Evolutionary conservation across 2,888 invertebrate species (phyloP).

Genomic region (Glyphotaelius pellucidus): DNA sequence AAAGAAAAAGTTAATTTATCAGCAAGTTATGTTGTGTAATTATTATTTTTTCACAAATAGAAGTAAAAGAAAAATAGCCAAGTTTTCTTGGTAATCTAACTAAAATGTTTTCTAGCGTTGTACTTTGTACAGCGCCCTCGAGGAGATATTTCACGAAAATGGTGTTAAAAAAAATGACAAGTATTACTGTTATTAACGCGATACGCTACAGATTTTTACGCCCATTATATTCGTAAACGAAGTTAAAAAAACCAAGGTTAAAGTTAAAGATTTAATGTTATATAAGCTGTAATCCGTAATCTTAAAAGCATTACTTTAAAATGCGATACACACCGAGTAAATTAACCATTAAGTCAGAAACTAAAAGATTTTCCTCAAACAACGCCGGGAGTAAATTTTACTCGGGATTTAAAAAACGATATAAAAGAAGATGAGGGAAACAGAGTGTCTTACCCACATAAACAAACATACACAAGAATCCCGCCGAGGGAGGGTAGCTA

Average conservation of each 20-base stretch:
- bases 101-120: background rate
- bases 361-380: background rate
- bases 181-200: background rate
- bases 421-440: background rate
- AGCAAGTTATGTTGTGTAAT: too few species aligned
- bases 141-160: background rate
- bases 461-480: background rate
- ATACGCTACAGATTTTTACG: background rate
- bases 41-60: too few species aligned
- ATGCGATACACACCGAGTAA: background rate
- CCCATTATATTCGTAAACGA: background rate
- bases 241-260: background rate
- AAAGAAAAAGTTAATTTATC: too few species aligned
- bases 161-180: background rate
- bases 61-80: background rate
- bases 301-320: background rate
- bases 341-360: background rate
- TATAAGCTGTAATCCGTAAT: background rate
- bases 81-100: background rate
- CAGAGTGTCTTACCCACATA: constrained; percentile 2
- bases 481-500: background rate
- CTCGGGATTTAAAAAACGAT: background rate
- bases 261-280: background rate
- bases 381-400: background rate
- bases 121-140: background rate